Evolutionary conservation across 2,888 invertebrate genomes (phyloP).

Genomic region (Mesorhabditis spiculigera): DNA sequence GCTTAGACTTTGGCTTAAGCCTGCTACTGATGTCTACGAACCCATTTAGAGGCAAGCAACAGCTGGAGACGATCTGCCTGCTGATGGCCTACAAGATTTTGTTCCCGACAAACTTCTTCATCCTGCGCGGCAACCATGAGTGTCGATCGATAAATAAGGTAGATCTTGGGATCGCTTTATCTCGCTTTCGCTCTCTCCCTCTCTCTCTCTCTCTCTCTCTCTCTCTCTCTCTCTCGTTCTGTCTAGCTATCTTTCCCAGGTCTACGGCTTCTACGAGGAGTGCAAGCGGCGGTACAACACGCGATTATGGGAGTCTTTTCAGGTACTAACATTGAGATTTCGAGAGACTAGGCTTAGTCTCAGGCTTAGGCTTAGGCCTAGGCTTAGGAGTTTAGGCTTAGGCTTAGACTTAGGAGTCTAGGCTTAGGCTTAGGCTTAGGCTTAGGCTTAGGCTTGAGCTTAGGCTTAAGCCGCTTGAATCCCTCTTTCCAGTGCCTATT

Average conservation of each 20-base stretch:
- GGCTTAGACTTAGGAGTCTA: constrained; percentile 3
- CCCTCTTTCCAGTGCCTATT: constrained; percentile 28
- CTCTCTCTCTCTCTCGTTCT: too few species aligned
- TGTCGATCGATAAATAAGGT: constrained; percentile 36
- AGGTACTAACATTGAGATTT: constrained; percentile 20
- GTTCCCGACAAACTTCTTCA: constrained; percentile 56
- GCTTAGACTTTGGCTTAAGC: not conserved
- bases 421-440: too few species aligned
- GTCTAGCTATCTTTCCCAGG: constrained; percentile 36
- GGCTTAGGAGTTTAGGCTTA: too few species aligned
- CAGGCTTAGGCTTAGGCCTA: too few species aligned
- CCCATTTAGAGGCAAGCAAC: constrained; percentile 27
- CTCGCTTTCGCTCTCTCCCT: too few species aligned
- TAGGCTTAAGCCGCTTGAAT: not conserved
- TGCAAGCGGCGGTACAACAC: constrained; percentile 52
- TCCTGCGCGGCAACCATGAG: constrained; percentile 56
- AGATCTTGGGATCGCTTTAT: too few species aligned
- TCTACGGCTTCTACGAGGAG: constrained; percentile 57
- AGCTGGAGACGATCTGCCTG: constrained; percentile 52
- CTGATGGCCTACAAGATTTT: constrained; percentile 56
- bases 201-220: too few species aligned
- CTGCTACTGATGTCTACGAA: not conserved
- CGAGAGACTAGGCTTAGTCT: too few species aligned
- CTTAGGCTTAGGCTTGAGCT: not conserved
- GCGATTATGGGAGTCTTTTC: constrained; percentile 55